Percentiles rank a stretch among this genome's conserved stretches.
These are phyloP conservation scores for Oceanites oceanicus DNA, from an alignment of 2,113 vertebrate species.

Conservation along the genomic window DNA sequence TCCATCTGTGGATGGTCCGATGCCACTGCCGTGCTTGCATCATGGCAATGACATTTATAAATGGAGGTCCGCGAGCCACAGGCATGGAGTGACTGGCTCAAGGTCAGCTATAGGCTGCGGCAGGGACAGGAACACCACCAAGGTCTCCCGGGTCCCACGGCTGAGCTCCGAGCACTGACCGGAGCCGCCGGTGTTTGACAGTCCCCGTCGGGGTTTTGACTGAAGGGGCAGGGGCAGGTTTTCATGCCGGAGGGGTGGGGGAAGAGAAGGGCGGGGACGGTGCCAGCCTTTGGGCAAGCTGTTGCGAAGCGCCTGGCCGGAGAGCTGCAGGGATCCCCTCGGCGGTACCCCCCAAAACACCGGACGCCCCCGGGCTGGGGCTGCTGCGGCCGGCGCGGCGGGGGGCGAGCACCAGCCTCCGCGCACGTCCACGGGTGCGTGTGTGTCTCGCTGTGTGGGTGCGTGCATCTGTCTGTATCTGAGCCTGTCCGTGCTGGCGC, in stretches of 20 bases:
- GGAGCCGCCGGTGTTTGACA: background rate
- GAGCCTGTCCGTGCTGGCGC: background rate
- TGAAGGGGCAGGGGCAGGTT: background rate
- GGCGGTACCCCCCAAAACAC: background rate
- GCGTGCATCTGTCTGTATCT: background rate
- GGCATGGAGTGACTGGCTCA: background rate
- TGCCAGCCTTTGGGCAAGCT: background rate
- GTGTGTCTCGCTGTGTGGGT: background rate
- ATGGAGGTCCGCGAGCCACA: background rate
- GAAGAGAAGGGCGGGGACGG: background rate
- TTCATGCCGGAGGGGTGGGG: background rate
- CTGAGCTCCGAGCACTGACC: background rate
- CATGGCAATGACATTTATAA: background rate
- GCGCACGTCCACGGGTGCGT: background rate
- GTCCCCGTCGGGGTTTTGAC: background rate
- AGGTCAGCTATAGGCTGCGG: slow-evolving; percentile 25
- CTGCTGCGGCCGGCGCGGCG: background rate
- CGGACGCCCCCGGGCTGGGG: background rate
- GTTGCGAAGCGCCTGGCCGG: background rate
- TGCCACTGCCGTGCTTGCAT: background rate
- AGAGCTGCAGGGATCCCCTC: background rate
- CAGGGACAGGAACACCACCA: background rate
- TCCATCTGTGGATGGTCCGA: background rate
- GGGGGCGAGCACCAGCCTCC: background rate
- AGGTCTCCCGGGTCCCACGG: background rate